Evolutionary conservation across 2,797 vertebrate species (phyloP).

Genomic region (Sylvilagus floridanus): DNA sequence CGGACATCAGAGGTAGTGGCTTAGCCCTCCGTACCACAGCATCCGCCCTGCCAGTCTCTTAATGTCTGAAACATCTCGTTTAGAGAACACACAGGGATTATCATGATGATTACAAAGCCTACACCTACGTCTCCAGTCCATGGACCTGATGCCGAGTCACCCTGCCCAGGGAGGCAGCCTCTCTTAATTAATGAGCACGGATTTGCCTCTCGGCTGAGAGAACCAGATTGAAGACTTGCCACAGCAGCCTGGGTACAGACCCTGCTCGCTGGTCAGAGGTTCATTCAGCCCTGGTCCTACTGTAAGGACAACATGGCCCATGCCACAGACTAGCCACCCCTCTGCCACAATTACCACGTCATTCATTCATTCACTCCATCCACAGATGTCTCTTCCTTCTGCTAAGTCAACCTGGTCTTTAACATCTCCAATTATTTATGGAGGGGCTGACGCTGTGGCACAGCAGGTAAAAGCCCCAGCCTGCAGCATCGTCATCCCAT

Average conservation of each 20-base stretch:
- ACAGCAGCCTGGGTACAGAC: neutral
- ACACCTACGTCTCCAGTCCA: neutral
- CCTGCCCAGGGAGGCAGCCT: neutral
- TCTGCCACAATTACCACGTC: neutral
- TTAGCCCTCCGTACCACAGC: too few species aligned
- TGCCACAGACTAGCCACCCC: accelerated
- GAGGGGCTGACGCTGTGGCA: too few species aligned
- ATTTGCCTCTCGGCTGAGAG: neutral
- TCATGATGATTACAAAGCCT: neutral
- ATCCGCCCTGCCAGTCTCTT: neutral
- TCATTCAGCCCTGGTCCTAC: neutral
- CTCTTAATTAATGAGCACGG: neutral
- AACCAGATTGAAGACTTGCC: neutral
- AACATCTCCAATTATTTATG: too few species aligned
- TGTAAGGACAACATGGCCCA: accelerated
- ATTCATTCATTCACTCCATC: neutral
- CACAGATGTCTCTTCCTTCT: neutral
- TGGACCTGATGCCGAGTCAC: neutral
- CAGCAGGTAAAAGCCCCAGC: too few species aligned
- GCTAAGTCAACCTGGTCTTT: neutral
- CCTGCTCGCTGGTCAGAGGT: neutral
- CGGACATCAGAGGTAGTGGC: too few species aligned
- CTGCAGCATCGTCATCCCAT: too few species aligned
- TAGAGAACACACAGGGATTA: neutral
- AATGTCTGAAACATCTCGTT: neutral